These are phyloP conservation scores for Anas bahamensis DNA, from an alignment of 2,797 vertebrate genomes.

Conservation along the genomic window DNA sequence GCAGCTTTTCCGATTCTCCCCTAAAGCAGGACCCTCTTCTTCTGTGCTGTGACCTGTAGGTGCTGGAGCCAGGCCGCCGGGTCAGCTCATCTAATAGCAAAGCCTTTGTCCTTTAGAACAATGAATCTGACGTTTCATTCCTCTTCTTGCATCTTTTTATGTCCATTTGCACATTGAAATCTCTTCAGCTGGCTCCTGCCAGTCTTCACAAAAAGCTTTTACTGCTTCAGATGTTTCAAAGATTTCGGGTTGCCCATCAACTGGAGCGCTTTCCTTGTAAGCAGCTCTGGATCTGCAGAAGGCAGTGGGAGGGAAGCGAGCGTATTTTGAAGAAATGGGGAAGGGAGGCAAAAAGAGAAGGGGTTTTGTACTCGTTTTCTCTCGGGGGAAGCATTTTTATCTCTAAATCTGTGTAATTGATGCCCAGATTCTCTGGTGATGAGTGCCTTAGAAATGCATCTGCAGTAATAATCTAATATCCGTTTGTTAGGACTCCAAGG, in stretches of 20 bases:
- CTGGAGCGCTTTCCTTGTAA: conserved; percentile 15
- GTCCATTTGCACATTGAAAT: conserved; percentile 73
- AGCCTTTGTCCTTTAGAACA: conserved; percentile 56
- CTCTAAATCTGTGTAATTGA: conserved; percentile 74
- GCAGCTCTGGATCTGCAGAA: conserved; percentile 8
- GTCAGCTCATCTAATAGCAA: conserved; percentile 27
- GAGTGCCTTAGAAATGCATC: conserved; percentile 71
- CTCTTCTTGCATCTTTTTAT: conserved; percentile 52
- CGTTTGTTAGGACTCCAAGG: conserved; percentile 73
- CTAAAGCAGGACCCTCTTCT: neutral
- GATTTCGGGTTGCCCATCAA: conserved; percentile 50
- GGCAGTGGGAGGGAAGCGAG: conserved; percentile 19
- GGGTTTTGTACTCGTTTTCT: conserved; percentile 52
- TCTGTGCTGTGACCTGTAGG: conserved; percentile 36
- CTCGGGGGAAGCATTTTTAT: conserved; percentile 40
- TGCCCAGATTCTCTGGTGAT: conserved; percentile 61
- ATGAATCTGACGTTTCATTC: neutral
- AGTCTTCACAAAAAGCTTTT: conserved; percentile 62
- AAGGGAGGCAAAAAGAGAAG: conserved; percentile 13
- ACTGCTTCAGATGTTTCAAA: conserved; percentile 59
- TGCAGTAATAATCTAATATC: conserved; percentile 75
- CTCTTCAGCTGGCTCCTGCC: conserved; percentile 54
- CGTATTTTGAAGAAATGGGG: neutral
- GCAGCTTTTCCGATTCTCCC: neutral
- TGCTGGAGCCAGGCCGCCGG: neutral